phyloP scores from a whole-genome alignment of 2,113 vertebrate species.

The Elgaria multicarinata region DNA sequence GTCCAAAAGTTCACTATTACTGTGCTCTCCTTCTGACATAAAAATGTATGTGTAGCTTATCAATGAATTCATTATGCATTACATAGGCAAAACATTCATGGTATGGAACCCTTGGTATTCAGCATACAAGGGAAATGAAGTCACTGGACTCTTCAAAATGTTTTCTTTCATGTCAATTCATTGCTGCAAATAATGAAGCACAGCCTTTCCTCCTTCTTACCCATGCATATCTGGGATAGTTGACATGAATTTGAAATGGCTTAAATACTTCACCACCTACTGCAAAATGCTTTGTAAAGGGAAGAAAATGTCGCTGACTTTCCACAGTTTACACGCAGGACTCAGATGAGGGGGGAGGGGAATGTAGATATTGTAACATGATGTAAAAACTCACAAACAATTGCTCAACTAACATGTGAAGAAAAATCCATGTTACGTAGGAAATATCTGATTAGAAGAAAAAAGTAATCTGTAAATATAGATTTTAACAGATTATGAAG shows the following conservation, averaged over 20 bases:
- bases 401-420: neutral
- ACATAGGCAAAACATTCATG: slow-evolving; percentile 52
- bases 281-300: slow-evolving; percentile 71
- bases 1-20: neutral
- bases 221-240: slow-evolving; percentile 80
- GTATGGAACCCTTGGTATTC: slow-evolving; percentile 51
- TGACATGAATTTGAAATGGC: slow-evolving; percentile 80
- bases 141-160: slow-evolving; percentile 54
- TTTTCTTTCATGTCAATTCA: slow-evolving; percentile 59
- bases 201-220: slow-evolving; percentile 71
- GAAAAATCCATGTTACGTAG: slow-evolving; percentile 26
- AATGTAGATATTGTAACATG: slow-evolving; percentile 2
- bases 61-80: slow-evolving; percentile 46
- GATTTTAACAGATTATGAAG: slow-evolving; percentile 31
- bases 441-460: slow-evolving; percentile 31
- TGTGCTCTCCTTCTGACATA: slow-evolving; percentile 28
- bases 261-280: slow-evolving; percentile 82
- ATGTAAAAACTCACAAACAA: slow-evolving; percentile 26
- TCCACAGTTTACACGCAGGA: slow-evolving; percentile 24
- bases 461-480: slow-evolving; percentile 1
- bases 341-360: neutral
- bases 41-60: slow-evolving; percentile 27
- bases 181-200: slow-evolving; percentile 58
- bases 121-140: slow-evolving; percentile 57
- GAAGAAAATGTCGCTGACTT: slow-evolving; percentile 35